Evolutionary conservation across 2,797 vertebrate genomes (phyloP).

Genomic region (Epinephelus coioides): DNA sequence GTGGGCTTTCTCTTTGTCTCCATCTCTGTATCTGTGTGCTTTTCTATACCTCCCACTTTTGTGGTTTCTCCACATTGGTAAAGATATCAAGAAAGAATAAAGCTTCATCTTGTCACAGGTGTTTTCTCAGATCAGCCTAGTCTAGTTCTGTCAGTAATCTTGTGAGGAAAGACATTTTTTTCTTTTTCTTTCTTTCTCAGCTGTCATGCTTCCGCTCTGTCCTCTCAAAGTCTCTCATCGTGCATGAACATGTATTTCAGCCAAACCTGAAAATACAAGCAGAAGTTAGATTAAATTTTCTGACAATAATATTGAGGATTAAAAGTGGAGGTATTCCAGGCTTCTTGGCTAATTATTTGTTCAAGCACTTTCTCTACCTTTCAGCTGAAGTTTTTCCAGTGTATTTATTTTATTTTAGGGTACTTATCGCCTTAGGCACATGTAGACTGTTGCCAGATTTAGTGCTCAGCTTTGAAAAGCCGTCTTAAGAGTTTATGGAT

Average conservation of each 20-base stretch:
- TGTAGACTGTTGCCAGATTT: slow-evolving; percentile 7
- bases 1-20: background rate
- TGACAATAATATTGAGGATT: background rate
- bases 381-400: background rate
- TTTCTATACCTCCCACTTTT: background rate
- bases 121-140: slow-evolving; percentile 5
- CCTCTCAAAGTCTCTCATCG: background rate
- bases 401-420: slow-evolving; percentile 6
- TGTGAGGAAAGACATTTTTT: background rate
- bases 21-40: background rate
- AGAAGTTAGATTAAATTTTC: background rate
- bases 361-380: background rate
- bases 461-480: slow-evolving; percentile 25
- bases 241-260: background rate
- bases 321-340: background rate
- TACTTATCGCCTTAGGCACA: slow-evolving; percentile 14
- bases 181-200: background rate
- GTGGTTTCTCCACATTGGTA: background rate
- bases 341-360: background rate
- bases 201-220: background rate
- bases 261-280: background rate
- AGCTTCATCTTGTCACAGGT: background rate
- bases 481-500: background rate
- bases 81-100: background rate
- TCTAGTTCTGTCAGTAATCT: slow-evolving; percentile 13